phyloP scores from a whole-genome alignment of 2,113 vertebrate species.

The Cryptomyrus ogoouensis region DNA sequence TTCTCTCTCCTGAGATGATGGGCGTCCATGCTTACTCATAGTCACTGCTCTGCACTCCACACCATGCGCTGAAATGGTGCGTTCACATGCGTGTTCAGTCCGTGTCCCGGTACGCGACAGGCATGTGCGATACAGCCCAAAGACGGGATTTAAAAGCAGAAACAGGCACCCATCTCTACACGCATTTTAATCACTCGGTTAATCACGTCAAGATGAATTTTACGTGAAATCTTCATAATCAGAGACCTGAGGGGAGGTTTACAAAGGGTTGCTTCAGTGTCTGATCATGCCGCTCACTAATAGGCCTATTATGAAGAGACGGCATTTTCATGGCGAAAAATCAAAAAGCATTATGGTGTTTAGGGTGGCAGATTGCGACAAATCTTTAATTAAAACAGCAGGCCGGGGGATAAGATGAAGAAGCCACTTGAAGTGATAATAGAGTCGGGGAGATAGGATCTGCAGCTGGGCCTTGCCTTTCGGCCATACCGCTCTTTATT shows the following conservation, averaged over 20 bases:
- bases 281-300: slow-evolving; percentile 43
- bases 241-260: slow-evolving; percentile 21
- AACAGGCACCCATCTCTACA: slow-evolving; percentile 30
- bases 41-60: neutral
- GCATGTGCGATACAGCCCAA: neutral
- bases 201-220: slow-evolving; percentile 24
- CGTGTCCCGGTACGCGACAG: neutral
- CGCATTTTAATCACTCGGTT: slow-evolving; percentile 31
- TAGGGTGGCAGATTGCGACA: slow-evolving; percentile 47
- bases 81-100: neutral
- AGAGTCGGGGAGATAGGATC: slow-evolving; percentile 53
- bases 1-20: neutral
- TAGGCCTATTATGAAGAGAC: slow-evolving; percentile 43
- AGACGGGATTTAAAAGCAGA: neutral
- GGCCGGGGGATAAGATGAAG: slow-evolving; percentile 58
- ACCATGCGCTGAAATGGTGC: neutral
- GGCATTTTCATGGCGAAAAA: slow-evolving; percentile 31
- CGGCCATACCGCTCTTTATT: slow-evolving; percentile 53
- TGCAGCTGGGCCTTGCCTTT: slow-evolving; percentile 60
- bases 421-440: slow-evolving; percentile 49
- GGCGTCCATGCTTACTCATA: neutral
- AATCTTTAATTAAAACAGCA: slow-evolving; percentile 63
- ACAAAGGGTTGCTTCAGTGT: slow-evolving; percentile 31
- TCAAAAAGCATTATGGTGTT: slow-evolving; percentile 57
- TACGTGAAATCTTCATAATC: slow-evolving; percentile 40